Percentiles rank a stretch among this genome's conserved stretches.
These are phyloP conservation scores for Cladorhizidae sp. DNA, from an alignment of 37 sponge, comb jelly and placozoan species.

Conservation along the genomic window DNA sequence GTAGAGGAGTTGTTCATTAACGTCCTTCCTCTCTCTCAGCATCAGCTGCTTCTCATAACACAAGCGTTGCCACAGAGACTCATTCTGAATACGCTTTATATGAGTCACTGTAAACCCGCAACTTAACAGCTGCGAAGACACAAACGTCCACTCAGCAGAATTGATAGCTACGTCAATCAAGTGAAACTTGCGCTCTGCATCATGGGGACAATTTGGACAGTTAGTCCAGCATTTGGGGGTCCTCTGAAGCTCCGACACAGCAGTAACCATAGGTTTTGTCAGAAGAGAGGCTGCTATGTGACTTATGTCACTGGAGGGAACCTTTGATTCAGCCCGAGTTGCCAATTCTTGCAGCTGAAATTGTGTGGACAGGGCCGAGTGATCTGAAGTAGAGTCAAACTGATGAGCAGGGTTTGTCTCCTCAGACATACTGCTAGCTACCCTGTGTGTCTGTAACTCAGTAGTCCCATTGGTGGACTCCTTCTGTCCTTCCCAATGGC, in stretches of 20 bases:
- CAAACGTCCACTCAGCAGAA: constrained; percentile 26
- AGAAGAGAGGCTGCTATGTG: too few relatives aligned
- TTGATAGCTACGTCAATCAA: constrained; percentile 22
- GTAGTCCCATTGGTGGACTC: too few relatives aligned
- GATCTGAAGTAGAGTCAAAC: too few relatives aligned
- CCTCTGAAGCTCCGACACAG: not conserved
- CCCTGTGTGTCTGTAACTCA: too few relatives aligned
- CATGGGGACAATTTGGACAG: constrained; percentile 33
- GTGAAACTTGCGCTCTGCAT: constrained; percentile 15
- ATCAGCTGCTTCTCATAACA: constrained; percentile 57
- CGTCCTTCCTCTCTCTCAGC: constrained; percentile 11
- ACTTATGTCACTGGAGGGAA: too few relatives aligned
- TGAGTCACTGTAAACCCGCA: constrained; percentile 8
- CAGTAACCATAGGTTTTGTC: not conserved
- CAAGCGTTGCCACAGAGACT: constrained; percentile 55
- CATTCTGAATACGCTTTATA: constrained; percentile 70
- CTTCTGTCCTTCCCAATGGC: too few relatives aligned
- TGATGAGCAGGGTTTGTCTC: too few relatives aligned
- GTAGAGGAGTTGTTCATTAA: constrained; percentile 62
- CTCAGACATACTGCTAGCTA: too few relatives aligned
- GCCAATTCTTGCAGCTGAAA: too few relatives aligned
- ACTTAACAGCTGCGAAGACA: not conserved
- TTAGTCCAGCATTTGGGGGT: constrained; percentile 33
- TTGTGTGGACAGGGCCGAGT: too few relatives aligned
- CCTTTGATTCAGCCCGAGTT: too few relatives aligned